These are phyloP conservation scores for Leuciscus waleckii DNA, from an alignment of 2,797 vertebrate species.

Conservation along the genomic window DNA sequence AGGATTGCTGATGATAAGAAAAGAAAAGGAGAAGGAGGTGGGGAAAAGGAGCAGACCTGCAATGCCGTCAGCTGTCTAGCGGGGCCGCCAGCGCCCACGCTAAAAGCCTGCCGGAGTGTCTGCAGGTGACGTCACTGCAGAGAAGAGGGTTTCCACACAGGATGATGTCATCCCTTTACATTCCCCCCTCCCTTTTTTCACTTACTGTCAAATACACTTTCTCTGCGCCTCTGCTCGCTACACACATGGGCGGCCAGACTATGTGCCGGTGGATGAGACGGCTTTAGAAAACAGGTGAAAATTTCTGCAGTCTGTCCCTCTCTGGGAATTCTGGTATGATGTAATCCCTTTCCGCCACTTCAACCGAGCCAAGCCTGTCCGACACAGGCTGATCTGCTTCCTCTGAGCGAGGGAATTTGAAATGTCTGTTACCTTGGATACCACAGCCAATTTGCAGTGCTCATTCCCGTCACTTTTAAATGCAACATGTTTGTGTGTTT, in stretches of 20 bases:
- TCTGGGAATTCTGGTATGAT: conserved; percentile 53
- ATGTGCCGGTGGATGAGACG: conserved; percentile 4
- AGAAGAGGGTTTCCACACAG: conserved; percentile 67
- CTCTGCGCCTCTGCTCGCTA: conserved; percentile 52
- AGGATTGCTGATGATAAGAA: not conserved
- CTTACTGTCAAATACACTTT: conserved; percentile 29
- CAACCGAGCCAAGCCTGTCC: conserved; percentile 17
- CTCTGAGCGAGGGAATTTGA: conserved; percentile 69
- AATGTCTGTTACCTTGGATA: conserved; percentile 79
- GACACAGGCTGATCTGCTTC: conserved; percentile 45
- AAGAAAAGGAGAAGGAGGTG: not conserved
- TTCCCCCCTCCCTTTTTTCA: conserved; percentile 22
- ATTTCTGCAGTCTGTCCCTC: conserved; percentile 7
- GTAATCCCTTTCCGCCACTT: conserved; percentile 50
- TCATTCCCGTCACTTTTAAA: conserved; percentile 14
- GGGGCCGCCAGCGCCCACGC: conserved; percentile 47
- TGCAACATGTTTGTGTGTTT: conserved; percentile 21
- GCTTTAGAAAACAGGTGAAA: conserved; percentile 20
- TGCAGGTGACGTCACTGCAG: conserved; percentile 63
- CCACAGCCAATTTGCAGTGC: conserved; percentile 51
- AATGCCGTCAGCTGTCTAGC: conserved; percentile 51
- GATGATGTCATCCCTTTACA: conserved; percentile 64
- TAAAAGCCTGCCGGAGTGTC: conserved; percentile 33
- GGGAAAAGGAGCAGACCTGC: conserved; percentile 21
- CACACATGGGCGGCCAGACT: conserved; percentile 38